Conservation (phyloP, 2,888 invertebrate species). For the Lithophane ornitopus region DNA sequence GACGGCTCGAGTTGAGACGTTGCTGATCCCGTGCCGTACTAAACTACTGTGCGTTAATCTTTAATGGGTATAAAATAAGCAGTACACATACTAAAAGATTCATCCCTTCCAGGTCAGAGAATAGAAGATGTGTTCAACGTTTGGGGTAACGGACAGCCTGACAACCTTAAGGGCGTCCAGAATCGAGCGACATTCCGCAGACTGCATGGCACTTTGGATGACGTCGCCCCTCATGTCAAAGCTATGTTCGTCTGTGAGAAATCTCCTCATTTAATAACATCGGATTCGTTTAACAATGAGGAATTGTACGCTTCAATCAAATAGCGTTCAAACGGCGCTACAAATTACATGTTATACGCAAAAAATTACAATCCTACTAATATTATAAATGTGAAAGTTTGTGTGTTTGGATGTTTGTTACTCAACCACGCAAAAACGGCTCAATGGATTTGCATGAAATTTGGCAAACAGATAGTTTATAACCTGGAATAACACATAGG, state of each 20-base stretch:
- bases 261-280: not conserved
- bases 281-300: no score
- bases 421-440: no score
- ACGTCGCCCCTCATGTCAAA: not conserved
- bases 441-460: no score
- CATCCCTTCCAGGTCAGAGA: not conserved
- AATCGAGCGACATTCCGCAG: not conserved
- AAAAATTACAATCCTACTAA: no score
- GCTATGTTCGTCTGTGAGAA: conserved; percentile 25
- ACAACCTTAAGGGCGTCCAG: not conserved
- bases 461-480: no score
- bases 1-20: not conserved
- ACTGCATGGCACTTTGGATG: not conserved
- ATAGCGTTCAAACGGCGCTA: no score
- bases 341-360: no score
- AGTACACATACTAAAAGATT: not conserved
- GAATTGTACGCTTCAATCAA: no score
- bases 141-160: not conserved
- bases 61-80: not conserved
- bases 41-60: not conserved
- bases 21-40: not conserved
- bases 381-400: no score
- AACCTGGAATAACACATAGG: no score
- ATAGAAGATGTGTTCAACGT: conserved; percentile 8
- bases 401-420: no score